These are phyloP conservation scores for Podotricha telesiphe DNA, from an alignment of 2,888 invertebrate species.

Conservation along the genomic window DNA sequence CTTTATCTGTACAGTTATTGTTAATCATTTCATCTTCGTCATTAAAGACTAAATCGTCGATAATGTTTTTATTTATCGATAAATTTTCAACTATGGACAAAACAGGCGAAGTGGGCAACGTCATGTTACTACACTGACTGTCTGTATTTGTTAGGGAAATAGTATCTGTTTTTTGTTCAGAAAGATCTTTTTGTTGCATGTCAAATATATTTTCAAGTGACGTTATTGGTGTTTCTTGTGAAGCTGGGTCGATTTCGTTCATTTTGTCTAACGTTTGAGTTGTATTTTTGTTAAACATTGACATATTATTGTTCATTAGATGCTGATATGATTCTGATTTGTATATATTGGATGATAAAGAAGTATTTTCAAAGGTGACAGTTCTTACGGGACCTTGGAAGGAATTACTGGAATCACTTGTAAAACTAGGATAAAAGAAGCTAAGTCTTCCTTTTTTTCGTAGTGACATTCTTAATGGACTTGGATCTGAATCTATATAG, in stretches of 20 bases:
- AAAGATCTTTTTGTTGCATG: constrained; percentile 24
- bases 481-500: constrained; percentile 69
- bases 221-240: constrained; percentile 38
- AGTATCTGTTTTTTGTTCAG: constrained; percentile 17
- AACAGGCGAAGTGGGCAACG: constrained; percentile 71
- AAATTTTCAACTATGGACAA: constrained; percentile 74
- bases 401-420: constrained; percentile 59
- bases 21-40: constrained; percentile 30
- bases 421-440: constrained; percentile 40
- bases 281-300: constrained; percentile 37
- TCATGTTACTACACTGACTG: constrained; percentile 61
- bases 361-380: constrained; percentile 52
- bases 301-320: constrained; percentile 53
- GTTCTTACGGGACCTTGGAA: constrained; percentile 48
- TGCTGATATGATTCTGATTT: constrained; percentile 69
- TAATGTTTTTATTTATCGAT: constrained; percentile 59
- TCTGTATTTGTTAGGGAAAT: constrained; percentile 36
- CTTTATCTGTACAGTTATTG: constrained; percentile 38
- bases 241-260: constrained; percentile 52
- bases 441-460: constrained; percentile 56
- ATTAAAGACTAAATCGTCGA: constrained; percentile 44
- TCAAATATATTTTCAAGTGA: constrained; percentile 25
- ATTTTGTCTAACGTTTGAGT: constrained; percentile 55
- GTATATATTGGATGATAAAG: constrained; percentile 57
- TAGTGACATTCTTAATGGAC: constrained; percentile 50